Percentiles rank a stretch among this genome's conserved stretches.
Evolutionary conservation across 2,797 vertebrate genomes (phyloP).

Genomic region (Chaetophractus vellerosus): DNA sequence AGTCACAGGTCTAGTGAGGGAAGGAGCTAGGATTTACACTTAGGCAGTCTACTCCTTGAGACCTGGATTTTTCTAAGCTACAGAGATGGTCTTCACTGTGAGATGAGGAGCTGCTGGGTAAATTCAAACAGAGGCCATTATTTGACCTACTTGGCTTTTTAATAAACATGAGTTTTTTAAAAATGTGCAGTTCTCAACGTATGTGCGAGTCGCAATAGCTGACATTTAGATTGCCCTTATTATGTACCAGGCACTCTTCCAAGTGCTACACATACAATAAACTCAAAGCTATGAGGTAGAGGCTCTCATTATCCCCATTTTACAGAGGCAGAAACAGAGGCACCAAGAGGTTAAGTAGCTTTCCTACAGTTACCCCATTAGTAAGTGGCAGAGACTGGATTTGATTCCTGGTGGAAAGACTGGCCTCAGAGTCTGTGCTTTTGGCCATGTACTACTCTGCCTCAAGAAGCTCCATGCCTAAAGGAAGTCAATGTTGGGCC

Average conservation of each 20-base stretch:
- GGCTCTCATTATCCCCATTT: background rate
- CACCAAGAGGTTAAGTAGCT: background rate
- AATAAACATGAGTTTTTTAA: background rate
- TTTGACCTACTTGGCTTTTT: background rate
- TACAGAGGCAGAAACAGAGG: background rate
- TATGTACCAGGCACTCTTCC: too few relatives aligned
- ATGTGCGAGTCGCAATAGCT: background rate
- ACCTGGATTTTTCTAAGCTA: background rate
- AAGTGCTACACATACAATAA: too few relatives aligned
- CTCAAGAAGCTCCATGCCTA: background rate
- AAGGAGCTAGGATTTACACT: background rate
- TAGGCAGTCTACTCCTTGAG: too few relatives aligned
- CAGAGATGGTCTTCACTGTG: background rate
- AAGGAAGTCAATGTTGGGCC: too few relatives aligned
- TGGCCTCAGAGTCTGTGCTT: background rate
- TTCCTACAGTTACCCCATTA: background rate
- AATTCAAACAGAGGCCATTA: background rate
- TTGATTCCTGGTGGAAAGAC: background rate
- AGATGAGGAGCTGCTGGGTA: background rate
- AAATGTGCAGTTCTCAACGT: background rate
- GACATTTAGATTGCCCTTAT: background rate
- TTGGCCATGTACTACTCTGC: fast-evolving
- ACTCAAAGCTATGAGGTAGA: background rate
- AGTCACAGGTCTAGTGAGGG: background rate
- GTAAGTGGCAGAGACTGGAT: background rate